Base-by-base conservation (phyloP, 2,888 invertebrate species). In the Drosophila demipolita region DNA sequence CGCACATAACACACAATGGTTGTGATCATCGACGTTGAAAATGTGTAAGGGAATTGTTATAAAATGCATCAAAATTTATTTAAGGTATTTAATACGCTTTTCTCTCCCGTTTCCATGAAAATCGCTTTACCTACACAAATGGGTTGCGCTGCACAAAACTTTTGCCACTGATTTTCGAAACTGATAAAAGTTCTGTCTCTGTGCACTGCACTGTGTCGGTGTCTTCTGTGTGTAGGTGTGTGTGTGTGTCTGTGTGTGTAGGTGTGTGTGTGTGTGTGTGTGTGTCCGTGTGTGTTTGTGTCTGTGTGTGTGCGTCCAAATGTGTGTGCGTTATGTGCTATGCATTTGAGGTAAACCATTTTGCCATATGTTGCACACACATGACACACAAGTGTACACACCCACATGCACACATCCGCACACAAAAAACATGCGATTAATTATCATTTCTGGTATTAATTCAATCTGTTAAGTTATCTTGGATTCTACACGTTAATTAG, bases 41-140 rank as follows among this genome's bases (percentile, higher is more conserved):
- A 66, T 32, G 36, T 67, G 42, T 62, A 36, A 23, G 68, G 58
- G 62, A 66, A 65, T 59, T 59, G 42, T 53, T 75, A 69, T 42
- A 65, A 65, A 69, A 80, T 69, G 15, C 75, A 79, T 71, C 65
- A 66, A 79, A 75, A 66, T 60, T 66, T 64, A 50, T 57, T 61
- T 61, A 57, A 72, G 60, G 38, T 55, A 55, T 55, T 55, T 17
- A 55, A 55, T n/a, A 26, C 12, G 62, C 65, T 70, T 66, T 57
- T 57, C 36, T 45, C 50, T 58, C 6, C 17, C 36, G 4, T 38
- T 36, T 48, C 23, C 26, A 57, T 65, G 52, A 57, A 62, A 63
- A 70, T 61, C 48, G 6, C 52, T 54, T 80, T 75, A 83, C 71
- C 66, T 71, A 71, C 79, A 74, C 69, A 53, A 29, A 29, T 29